Percentiles rank a stretch among this genome's conserved stretches.
Conservation (phyloP, 2,113 vertebrate species). For the Herpetotheres cachinnans region DNA sequence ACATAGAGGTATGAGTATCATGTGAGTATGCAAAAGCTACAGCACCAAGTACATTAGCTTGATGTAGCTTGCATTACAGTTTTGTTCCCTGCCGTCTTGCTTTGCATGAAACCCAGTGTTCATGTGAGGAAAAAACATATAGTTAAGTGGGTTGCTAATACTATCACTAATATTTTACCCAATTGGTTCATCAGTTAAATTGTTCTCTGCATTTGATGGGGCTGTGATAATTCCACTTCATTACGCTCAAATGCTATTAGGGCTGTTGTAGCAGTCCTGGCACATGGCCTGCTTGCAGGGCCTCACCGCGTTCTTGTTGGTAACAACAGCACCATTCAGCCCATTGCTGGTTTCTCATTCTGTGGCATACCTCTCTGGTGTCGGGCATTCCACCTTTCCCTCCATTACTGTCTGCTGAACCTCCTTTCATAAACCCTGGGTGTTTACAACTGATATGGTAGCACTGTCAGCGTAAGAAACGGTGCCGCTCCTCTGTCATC, state of each 20-base stretch:
- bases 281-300: neutral
- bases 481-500: neutral
- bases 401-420: neutral
- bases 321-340: neutral
- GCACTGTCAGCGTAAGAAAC: neutral
- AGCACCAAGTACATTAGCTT: neutral
- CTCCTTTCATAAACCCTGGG: neutral
- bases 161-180: neutral
- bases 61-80: neutral
- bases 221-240: neutral
- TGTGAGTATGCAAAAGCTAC: neutral
- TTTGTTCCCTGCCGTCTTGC: neutral
- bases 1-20: neutral
- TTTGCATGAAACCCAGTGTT: neutral
- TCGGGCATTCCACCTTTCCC: neutral
- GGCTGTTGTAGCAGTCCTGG: neutral
- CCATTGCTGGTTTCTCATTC: neutral
- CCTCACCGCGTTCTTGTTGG: neutral
- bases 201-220: neutral
- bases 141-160: neutral
- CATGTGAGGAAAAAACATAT: neutral
- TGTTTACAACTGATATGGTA: neutral
- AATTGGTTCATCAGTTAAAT: neutral
- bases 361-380: neutral
- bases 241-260: neutral